Evolutionary conservation across 64 coral and sea anemone species (phyloP), one percentile per base, ranked within the genome.

Genomic region (Hydrozoanthus tunicans): DNA sequence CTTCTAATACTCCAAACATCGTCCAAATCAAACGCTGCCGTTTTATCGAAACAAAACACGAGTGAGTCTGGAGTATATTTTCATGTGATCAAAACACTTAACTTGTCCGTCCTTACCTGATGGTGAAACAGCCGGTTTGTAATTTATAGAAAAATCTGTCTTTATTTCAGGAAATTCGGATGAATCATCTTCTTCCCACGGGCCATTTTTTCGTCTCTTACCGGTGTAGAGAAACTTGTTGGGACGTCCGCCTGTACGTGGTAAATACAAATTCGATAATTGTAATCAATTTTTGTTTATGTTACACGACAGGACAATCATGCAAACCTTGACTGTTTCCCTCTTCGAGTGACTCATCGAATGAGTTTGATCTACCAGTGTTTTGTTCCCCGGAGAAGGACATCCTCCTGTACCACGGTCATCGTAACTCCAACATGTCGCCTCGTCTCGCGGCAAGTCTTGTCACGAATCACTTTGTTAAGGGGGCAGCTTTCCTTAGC

Each of bases 1-100:
- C 91, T 82, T 62, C 95, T 90, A 79, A 97, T 97, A 55, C 92
- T 94, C 95, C 95, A 97, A 3, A 97, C 95, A 55, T 94, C 74
- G 57, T 97, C 95, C 7, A 97, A 58, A 54, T 94, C 92, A 69
- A 91, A 91, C 7, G 77, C 95, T 96, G 70, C 73, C 73, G 79
- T 74, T 57, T 64, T 89, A 27, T 51, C 63, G 58, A 88, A 12
- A 70, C 24, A 94, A 54, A 64, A 11, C 12, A 65, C 24, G 58
- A 9, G 64, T 58, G 58, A 71, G 75, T 60, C 51, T 53, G 63
- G 6, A 51, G 51, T 17, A 13, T 1, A 23, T 66, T 73, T 81
- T 27, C 24, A 14, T 15, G n/a, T 60, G 8, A 69, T 23, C 20
- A n/a, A 52, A 65, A 13, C 80, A 7, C 52, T 25, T 58, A 32